phyloP scores from a whole-genome alignment of 30 jellyfish, hydroid and myxozoan species.

The Clytia hemisphaerica region DNA sequence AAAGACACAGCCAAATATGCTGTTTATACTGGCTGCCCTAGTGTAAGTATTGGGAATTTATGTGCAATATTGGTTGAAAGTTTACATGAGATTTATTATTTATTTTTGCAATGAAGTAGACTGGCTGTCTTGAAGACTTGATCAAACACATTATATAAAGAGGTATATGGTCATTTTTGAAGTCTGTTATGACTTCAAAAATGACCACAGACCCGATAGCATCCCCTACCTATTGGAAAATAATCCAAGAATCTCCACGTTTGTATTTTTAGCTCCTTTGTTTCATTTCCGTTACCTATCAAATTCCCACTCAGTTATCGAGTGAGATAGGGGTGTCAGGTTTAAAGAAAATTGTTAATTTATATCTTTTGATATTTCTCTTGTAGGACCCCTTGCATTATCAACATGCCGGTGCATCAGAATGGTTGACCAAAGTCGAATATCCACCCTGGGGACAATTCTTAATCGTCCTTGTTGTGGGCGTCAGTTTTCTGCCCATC shows the following conservation, averaged over 20 bases:
- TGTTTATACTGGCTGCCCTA: constrained; percentile 68
- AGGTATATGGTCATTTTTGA: too few species aligned
- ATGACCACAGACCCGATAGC: too few species aligned
- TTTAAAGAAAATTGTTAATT: too few species aligned
- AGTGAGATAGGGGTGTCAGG: too few species aligned
- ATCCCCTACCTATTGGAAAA: too few species aligned
- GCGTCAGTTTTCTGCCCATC: constrained; percentile 49
- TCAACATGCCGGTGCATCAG: constrained; percentile 51
- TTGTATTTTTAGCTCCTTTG: not conserved
- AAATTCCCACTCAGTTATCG: too few species aligned
- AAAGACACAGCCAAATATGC: constrained; percentile 48
- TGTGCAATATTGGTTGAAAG: not conserved
- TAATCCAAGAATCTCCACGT: too few species aligned
- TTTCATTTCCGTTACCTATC: not conserved
- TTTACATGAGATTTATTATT: too few species aligned
- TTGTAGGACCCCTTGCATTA: constrained; percentile 63
- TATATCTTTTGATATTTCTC: not conserved
- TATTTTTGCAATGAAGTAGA: too few species aligned
- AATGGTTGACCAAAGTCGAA: constrained; percentile 50
- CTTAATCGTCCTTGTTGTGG: constrained; percentile 44
- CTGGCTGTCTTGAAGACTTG: too few species aligned
- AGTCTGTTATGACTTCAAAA: too few species aligned
- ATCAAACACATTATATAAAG: too few species aligned
- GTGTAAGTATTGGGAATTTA: constrained; percentile 25
- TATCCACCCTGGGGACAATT: constrained; percentile 83